Evolutionary conservation across 2,888 invertebrate genomes (phyloP).

Genomic region (Ophion ventricosus): DNA sequence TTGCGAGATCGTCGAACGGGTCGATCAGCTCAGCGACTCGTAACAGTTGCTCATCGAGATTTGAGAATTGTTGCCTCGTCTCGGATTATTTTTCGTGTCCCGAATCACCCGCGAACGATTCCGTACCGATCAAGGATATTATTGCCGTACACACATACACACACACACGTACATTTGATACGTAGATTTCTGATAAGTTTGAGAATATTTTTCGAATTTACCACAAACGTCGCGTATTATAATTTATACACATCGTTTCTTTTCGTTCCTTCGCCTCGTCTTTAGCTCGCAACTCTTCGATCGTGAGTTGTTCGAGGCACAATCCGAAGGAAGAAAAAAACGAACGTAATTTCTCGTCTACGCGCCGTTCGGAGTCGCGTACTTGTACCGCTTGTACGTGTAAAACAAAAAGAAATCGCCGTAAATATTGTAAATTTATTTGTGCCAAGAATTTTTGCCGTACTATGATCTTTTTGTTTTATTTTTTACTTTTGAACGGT

Average conservation of each 20-base stretch:
- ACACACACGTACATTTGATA: constrained; percentile 50
- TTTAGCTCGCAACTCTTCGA: background rate
- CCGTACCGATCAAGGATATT: constrained; percentile 49
- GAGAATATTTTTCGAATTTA: constrained; percentile 53
- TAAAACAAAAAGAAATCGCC: background rate
- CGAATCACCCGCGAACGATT: constrained; percentile 28
- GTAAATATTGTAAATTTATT: constrained; percentile 51
- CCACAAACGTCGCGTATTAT: constrained; percentile 48
- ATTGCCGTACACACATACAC: constrained; percentile 40
- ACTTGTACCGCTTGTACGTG: background rate
- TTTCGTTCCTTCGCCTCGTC: background rate
- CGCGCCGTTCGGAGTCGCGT: background rate
- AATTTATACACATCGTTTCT: constrained; percentile 42
- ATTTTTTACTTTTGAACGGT: constrained; percentile 2
- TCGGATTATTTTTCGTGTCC: constrained; percentile 25
- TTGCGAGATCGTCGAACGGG: constrained; percentile 65
- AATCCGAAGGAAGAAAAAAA: background rate
- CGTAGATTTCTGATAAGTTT: constrained; percentile 52
- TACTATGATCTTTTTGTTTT: background rate
- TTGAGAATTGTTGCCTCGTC: constrained; percentile 56
- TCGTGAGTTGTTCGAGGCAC: background rate
- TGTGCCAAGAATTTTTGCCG: constrained; percentile 60
- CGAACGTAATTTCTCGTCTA: background rate
- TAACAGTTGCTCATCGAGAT: constrained; percentile 67
- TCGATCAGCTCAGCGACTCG: constrained; percentile 72